Evolutionary conservation across 2,888 invertebrate species (phyloP).

Genomic region (Tromatobia lineatoria): DNA sequence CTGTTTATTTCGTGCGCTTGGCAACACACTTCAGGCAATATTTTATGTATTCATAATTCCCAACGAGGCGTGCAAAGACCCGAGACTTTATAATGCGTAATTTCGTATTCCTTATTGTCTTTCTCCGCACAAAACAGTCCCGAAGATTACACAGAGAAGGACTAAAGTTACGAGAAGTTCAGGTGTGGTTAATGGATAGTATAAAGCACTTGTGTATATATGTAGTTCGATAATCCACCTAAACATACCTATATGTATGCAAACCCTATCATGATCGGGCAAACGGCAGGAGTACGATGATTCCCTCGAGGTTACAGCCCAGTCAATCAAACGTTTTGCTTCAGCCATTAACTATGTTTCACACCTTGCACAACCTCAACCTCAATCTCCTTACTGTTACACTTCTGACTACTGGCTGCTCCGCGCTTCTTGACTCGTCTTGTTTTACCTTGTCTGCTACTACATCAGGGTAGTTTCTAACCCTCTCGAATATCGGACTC

Average conservation of each 20-base stretch:
- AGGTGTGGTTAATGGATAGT: slow-evolving; percentile 44
- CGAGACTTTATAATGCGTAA: slow-evolving; percentile 10
- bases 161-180: slow-evolving; percentile 39
- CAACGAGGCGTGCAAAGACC: slow-evolving; percentile 1
- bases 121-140: not conserved
- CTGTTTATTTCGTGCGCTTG: slow-evolving; percentile 31
- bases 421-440: slow-evolving; percentile 19
- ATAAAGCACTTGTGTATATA: not conserved
- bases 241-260: slow-evolving; percentile 27
- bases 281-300: slow-evolving; percentile 39
- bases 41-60: slow-evolving; percentile 16
- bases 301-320: slow-evolving; percentile 55
- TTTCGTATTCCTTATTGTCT: slow-evolving; percentile 26
- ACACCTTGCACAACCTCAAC: slow-evolving; percentile 55
- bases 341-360: slow-evolving; percentile 66
- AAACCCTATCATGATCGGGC: slow-evolving; percentile 55
- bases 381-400: slow-evolving; percentile 31
- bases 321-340: slow-evolving; percentile 66
- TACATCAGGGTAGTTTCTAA: slow-evolving; percentile 21
- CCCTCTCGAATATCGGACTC: slow-evolving; percentile 11
- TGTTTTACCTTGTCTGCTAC: slow-evolving; percentile 32
- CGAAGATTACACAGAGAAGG: slow-evolving; percentile 4
- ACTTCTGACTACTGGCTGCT: slow-evolving; percentile 7
- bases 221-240: slow-evolving; percentile 50
- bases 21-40: not conserved